These are phyloP conservation scores for Zaprionus obscuricornis DNA, from an alignment of 2,888 invertebrate genomes.

Conservation along the genomic window DNA sequence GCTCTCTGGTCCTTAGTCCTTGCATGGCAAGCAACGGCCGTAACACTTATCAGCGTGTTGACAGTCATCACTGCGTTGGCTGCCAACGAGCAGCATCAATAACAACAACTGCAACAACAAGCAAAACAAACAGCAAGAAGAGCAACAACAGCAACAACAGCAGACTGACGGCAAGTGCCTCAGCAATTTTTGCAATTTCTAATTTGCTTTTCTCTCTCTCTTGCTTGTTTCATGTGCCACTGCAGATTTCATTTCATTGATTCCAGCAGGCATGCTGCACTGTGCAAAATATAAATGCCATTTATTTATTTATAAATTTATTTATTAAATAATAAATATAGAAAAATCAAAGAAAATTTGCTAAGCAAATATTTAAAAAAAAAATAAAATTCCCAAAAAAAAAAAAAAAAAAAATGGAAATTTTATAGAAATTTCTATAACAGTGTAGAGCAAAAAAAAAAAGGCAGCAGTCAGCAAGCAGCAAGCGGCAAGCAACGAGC, in stretches of 20 bases:
- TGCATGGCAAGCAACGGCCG: conserved; percentile 21
- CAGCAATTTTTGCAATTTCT: conserved; percentile 47
- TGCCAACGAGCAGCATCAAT: conserved; percentile 17
- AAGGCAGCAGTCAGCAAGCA: too few species aligned
- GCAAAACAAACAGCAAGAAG: background rate
- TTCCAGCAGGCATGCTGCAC: conserved; percentile 6
- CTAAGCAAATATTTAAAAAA: too few species aligned
- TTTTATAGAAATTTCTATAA: too few species aligned
- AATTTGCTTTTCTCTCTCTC: conserved; percentile 48
- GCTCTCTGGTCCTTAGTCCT: too few species aligned
- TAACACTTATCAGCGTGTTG: conserved; percentile 64
- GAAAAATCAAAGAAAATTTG: too few species aligned
- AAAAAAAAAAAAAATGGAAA: too few species aligned
- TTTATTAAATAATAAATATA: too few species aligned
- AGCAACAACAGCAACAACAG: conserved; percentile 9
- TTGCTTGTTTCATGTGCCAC: conserved; percentile 37
- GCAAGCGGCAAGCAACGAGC: too few species aligned
- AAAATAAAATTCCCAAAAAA: too few species aligned
- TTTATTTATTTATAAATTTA: too few species aligned
- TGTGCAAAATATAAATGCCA: too few species aligned
- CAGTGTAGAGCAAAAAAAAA: too few species aligned
- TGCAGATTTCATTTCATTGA: conserved; percentile 50
- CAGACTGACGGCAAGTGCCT: conserved; percentile 29
- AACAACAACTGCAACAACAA: conserved; percentile 6
- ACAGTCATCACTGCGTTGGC: conserved; percentile 40